Percentiles rank a stretch among this genome's conserved stretches.
Conservation (phyloP, 2,113 vertebrate genomes). For the Saimiri boliviensis region DNA sequence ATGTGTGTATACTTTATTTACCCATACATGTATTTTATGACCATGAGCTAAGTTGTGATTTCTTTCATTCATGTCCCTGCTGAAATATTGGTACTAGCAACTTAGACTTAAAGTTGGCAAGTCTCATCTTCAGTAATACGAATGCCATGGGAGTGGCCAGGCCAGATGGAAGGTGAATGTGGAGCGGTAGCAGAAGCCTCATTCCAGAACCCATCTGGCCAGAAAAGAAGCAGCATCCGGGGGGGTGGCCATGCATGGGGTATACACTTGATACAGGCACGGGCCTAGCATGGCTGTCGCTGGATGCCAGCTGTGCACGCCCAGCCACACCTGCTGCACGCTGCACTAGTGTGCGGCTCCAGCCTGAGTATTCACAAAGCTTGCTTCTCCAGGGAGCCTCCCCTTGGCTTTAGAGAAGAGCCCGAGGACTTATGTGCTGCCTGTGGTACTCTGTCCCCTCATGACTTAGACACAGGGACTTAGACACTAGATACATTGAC, state of each 20-base stretch:
- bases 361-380: background rate
- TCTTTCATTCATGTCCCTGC: slow-evolving; percentile 72
- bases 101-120: slow-evolving; percentile 57
- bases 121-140: background rate
- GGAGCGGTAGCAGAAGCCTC: background rate
- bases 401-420: background rate
- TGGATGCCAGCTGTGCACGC: accelerated
- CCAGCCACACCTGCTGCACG: background rate
- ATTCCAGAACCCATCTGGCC: accelerated
- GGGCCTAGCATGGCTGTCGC: background rate
- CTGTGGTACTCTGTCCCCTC: background rate
- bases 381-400: background rate
- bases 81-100: slow-evolving; percentile 62
- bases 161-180: background rate
- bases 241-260: background rate
- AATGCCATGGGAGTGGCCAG: background rate
- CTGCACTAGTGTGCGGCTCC: accelerated
- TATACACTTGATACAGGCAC: background rate
- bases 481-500: background rate
- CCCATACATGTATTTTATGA: slow-evolving; percentile 77
- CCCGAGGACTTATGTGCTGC: background rate
- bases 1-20: slow-evolving; percentile 89
- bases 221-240: background rate
- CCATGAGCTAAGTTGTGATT: slow-evolving; percentile 66
- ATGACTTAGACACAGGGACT: background rate